Evolutionary conservation across 2,113 vertebrate genomes (phyloP).

Genomic region (Rousettus leschenaultii): DNA sequence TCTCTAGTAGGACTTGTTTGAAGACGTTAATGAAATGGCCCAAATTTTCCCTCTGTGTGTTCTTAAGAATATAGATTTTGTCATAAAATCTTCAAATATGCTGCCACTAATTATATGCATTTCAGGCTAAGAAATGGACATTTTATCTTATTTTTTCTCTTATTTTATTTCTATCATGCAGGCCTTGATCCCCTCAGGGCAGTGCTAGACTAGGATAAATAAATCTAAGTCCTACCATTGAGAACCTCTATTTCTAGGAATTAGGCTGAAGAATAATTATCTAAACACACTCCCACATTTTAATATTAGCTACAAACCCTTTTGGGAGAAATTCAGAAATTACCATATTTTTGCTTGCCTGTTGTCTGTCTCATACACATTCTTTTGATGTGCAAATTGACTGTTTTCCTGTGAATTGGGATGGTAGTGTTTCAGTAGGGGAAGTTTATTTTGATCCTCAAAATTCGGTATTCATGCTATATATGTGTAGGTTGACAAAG

Average conservation of each 20-base stretch:
- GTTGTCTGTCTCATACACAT: neutral
- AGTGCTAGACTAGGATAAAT: neutral
- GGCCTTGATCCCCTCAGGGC: neutral
- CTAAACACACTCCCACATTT: neutral
- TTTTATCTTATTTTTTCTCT: neutral
- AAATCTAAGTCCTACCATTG: neutral
- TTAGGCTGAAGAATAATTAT: neutral
- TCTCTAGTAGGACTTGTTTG: neutral
- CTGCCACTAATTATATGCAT: neutral
- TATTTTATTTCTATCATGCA: neutral
- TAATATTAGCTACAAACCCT: neutral
- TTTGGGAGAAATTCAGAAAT: neutral
- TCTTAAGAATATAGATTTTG: neutral
- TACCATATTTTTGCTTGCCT: neutral
- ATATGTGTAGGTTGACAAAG: neutral
- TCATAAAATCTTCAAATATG: neutral
- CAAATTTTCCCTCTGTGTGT: neutral
- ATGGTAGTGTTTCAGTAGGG: neutral
- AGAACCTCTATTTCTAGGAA: neutral
- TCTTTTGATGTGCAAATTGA: constrained; percentile 9
- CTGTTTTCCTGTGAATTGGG: neutral
- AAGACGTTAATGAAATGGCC: neutral
- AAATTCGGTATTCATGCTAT: neutral
- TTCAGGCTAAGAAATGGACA: neutral
- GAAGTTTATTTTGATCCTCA: constrained; percentile 7